Conservation (phyloP, 2,888 invertebrate species). For the Ganaspis brasiliensis region DNA sequence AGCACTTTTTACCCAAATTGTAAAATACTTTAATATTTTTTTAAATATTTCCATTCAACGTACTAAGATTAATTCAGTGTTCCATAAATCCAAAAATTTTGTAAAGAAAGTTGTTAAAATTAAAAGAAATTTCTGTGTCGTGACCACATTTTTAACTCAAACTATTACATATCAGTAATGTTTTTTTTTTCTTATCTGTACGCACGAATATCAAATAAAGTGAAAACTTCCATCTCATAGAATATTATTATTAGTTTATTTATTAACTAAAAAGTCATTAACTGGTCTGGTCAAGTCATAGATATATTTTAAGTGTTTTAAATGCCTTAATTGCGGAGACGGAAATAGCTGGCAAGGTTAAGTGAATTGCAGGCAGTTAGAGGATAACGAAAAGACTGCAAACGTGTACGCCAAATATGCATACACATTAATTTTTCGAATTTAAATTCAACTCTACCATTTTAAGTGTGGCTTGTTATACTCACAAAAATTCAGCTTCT, state of each 20-base stretch:
- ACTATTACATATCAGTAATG: no score
- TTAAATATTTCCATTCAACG: no score
- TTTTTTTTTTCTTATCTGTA: no score
- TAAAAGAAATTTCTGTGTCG: no score
- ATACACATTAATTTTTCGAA: neutral
- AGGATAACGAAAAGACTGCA: neutral
- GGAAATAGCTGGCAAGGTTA: constrained; percentile 11
- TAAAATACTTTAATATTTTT: no score
- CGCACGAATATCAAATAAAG: no score
- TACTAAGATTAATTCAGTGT: no score
- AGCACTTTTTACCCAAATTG: no score
- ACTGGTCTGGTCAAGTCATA: neutral
- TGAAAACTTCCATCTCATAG: neutral
- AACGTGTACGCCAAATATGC: neutral
- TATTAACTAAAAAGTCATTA: neutral
- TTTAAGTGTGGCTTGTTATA: neutral
- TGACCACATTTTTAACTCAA: no score
- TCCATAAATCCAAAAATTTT: no score
- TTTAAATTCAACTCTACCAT: neutral
- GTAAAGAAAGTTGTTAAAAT: no score
- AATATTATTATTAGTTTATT: neutral
- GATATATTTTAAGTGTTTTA: constrained; percentile 1
- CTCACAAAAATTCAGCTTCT: neutral
- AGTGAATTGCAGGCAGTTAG: neutral
- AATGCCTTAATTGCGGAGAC: constrained; percentile 9